Evolutionary conservation across 2,888 invertebrate genomes (phyloP).

Genomic region (Cepaea hortensis): DNA sequence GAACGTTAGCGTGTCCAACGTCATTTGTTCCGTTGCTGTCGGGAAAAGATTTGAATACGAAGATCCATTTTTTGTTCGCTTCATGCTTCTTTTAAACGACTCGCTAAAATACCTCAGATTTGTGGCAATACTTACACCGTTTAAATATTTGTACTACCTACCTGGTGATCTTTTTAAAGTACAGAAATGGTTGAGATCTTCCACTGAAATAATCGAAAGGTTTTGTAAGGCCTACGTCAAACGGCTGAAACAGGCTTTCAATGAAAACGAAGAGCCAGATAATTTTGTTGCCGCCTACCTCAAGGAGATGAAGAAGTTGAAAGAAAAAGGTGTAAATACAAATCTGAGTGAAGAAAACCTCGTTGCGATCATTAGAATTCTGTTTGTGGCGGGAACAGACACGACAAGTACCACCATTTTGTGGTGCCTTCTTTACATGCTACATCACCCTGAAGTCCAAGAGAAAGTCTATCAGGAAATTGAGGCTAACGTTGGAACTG

Average conservation of each 20-base stretch:
- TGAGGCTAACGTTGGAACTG: slow-evolving; percentile 29
- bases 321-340: not conserved
- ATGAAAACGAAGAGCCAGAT: not conserved
- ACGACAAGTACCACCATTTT: slow-evolving; percentile 12
- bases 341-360: not conserved
- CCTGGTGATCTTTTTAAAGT: slow-evolving; percentile 37
- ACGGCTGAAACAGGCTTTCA: not conserved
- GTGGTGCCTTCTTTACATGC: slow-evolving; percentile 11
- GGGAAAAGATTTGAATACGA: slow-evolving; percentile 30
- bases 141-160: too few relatives aligned
- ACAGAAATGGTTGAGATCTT: slow-evolving; percentile 39
- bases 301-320: not conserved
- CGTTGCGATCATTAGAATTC: not conserved
- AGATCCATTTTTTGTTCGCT: not conserved
- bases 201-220: not conserved
- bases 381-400: slow-evolving; percentile 11
- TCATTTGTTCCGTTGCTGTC: slow-evolving; percentile 19
- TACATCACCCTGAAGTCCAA: slow-evolving; percentile 15
- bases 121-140: too few relatives aligned
- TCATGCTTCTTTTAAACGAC: too few relatives aligned
- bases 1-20: slow-evolving; percentile 21
- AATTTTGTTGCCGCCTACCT: slow-evolving; percentile 12
- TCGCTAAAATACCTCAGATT: too few relatives aligned
- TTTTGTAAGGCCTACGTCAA: not conserved
- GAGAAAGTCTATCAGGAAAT: slow-evolving; percentile 34